Evolutionary conservation across 1,140 invertebrate species (phyloP), one percentile per base, ranked within the genome.

Genomic region (Araneus ventricosus): DNA sequence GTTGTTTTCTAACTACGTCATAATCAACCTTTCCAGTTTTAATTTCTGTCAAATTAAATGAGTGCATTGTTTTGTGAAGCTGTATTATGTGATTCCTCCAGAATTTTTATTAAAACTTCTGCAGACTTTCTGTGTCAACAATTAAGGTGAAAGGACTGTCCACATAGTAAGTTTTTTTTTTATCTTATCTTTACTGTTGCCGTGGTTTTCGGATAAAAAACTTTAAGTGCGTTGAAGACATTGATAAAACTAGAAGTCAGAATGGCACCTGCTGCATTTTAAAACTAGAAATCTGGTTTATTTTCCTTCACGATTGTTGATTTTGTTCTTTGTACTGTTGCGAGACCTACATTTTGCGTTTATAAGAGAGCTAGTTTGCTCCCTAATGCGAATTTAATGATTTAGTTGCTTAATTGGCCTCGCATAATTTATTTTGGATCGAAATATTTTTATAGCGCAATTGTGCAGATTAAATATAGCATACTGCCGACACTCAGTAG

Each of bases 221-320:
- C 34, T 4, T 75, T 20, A 34, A 75, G 70, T 75, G 22, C 34
- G 30, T 37, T 17, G 14, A 34, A 75, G 6, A 14, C 27, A 20
- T 75, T 75, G 34, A 75, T 75, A 37, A 75, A 75, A 75, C 67
- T 34, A 82, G n/a, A 39, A 41, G 79, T 24, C 24, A n/a, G 24
- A 41, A 52, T 82, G 20, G 41, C 41, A 52, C 24, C 80, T 52
- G 80, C 41, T 82, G 39, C n/a, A 27, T 45, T 82, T 82, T 45
- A 45, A 82, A 82, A 82, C 5, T 82, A 24, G 24, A 30, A 52
- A 45, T 82, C 80, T 52, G 80, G 80, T 82, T 82, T 82, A 82
- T 82, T n/a, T 75, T 75, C 20, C 37, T 34, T 75, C 67, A 75
- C 67, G 10, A 30, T 30, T 30, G 67, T 30, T 75, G 14, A 75